A percentile compares a stretch with the other conserved stretches of the same genome.
These are phyloP conservation scores for Hylaea fasciaria DNA, from an alignment of 2,888 invertebrate genomes.

Conservation along the genomic window DNA sequence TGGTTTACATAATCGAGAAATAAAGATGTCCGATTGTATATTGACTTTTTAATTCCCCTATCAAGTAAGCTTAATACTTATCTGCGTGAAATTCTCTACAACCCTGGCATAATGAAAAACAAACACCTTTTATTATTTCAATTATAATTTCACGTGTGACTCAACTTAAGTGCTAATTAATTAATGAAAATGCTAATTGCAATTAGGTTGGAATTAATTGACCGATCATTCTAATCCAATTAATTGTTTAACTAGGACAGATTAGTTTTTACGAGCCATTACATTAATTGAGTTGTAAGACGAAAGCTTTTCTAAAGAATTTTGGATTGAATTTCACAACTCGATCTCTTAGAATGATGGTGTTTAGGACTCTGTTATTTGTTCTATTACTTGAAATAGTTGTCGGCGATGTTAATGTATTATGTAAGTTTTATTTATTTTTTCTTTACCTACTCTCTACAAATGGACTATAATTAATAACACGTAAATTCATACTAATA, in stretches of 20 bases:
- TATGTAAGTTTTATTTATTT: slow-evolving; percentile 27
- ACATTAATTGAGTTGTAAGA: slow-evolving; percentile 1
- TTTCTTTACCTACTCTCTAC: neutral
- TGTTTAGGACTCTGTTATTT: slow-evolving; percentile 10
- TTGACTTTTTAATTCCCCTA: slow-evolving; percentile 24
- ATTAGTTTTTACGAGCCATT: slow-evolving; percentile 20
- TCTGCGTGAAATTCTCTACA: no score
- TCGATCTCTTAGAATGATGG: slow-evolving; percentile 18
- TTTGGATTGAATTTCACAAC: slow-evolving; percentile 5
- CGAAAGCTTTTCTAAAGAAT: neutral
- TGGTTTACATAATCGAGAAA: slow-evolving; percentile 36
- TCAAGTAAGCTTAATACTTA: no score
- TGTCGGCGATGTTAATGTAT: slow-evolving; percentile 17
- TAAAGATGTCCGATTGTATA: slow-evolving; percentile 33
- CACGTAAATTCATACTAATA: no score
- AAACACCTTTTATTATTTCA: no score
- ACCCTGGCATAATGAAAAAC: no score
- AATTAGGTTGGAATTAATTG: slow-evolving; percentile 9
- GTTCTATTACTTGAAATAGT: slow-evolving; percentile 12
- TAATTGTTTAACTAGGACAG: slow-evolving; percentile 11
- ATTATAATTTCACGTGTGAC: no score
- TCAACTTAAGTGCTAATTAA: no score
- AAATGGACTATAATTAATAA: neutral
- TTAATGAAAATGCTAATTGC: slow-evolving; percentile 5
- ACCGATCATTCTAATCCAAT: slow-evolving; percentile 7